Evolutionary conservation across 2,888 invertebrate species (phyloP), one percentile per base, ranked within the genome.

Genomic region (Macrosoma leucophasiata): DNA sequence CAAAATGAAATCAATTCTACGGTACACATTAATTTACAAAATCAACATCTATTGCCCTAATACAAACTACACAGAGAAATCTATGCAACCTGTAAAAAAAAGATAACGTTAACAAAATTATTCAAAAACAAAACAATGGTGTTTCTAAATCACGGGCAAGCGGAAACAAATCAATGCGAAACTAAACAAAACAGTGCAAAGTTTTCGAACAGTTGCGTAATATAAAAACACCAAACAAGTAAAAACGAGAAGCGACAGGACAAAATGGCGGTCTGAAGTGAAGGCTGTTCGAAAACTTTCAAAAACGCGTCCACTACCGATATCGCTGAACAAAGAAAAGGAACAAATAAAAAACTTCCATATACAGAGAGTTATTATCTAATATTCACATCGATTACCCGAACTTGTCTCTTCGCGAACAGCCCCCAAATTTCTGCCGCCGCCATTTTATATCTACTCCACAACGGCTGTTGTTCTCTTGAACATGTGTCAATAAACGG

Each of bases 271-370:
- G 79, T 70, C 62, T 59, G 69, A 75, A 73, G 65, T 85, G 86
- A 86, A 87, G 88, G 88, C 88, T 88, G 89, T 88, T 88, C 88
- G 88, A 88, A 87, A 88, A 88, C 88, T 86, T 87, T 81, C 67
- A 61, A 58, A 55, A 59, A 56, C 59, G 57, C 65, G 61, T 59
- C 58, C 53, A 58, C 58, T 61, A 58, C 58, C 49, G 45, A 46
- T 37, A 60, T 58, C 68, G 63, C 75, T 67, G 71, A 74, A 62
- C 62, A 63, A 72, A 75, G 65, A 58, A 58, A 63, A 64, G 46
- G 52, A 69, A 72, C 57, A 72, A 74, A 73, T 58, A 68, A 71
- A 63, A 65, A 63, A 69, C 53, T 65, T 59, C 61, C 44, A 72
- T 73, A 62, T 60, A 58, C 58, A 57, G 63, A 54, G 53, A 64